These are phyloP conservation scores for Zenarchopterus dispar DNA, from an alignment of 2,797 vertebrate species.

Conservation along the genomic window DNA sequence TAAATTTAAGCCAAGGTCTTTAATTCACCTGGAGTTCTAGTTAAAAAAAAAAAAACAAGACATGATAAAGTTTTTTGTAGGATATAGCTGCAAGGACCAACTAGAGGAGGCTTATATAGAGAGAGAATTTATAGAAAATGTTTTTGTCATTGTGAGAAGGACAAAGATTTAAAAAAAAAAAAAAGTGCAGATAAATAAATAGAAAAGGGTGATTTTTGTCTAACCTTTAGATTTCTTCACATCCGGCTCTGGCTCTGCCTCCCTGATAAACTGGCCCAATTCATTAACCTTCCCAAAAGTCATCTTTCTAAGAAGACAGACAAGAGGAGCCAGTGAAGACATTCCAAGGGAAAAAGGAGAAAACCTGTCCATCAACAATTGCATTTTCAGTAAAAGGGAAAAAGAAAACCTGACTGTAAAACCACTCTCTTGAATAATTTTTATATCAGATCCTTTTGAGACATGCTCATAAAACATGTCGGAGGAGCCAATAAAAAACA, in stretches of 20 bases:
- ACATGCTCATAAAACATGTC: slow-evolving; percentile 21
- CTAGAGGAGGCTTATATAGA: slow-evolving; percentile 37
- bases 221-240: slow-evolving; percentile 98
- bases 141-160: slow-evolving; percentile 15
- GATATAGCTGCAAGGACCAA: slow-evolving; percentile 29
- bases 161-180: slow-evolving; percentile 30
- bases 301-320: slow-evolving; percentile 88
- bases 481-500: slow-evolving; percentile 15
- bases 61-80: slow-evolving; percentile 6
- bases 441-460: no score
- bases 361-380: slow-evolving; percentile 15
- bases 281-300: slow-evolving; percentile 98
- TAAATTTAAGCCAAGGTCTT: not conserved
- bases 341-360: slow-evolving; percentile 11
- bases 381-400: not conserved
- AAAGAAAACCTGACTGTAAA: slow-evolving; percentile 7
- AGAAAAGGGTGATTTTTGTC: slow-evolving; percentile 10
- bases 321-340: slow-evolving; percentile 25
- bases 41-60: not conserved
- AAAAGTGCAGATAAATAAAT: slow-evolving; percentile 9
- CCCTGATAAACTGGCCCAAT: slow-evolving; percentile 96
- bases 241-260: slow-evolving; percentile 98
- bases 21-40: not conserved
- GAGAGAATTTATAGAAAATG: slow-evolving; percentile 29
- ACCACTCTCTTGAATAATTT: not conserved